Percentiles rank a stretch among this genome's conserved stretches.
Evolutionary conservation across 2,113 vertebrate species (phyloP).

Genomic region (Menura novaehollandiae): DNA sequence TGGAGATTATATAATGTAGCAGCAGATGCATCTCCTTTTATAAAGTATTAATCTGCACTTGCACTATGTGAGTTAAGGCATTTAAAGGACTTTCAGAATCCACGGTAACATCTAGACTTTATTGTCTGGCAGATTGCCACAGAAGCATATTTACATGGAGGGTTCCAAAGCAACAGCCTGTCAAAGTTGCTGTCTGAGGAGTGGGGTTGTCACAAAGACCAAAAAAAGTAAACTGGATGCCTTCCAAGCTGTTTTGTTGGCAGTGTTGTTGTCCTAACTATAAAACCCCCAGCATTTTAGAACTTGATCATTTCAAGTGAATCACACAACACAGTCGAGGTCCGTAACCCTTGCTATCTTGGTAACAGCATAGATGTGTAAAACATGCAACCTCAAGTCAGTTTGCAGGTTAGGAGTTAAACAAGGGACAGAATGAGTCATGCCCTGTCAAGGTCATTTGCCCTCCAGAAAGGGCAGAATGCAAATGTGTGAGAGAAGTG

Average conservation of each 20-base stretch:
- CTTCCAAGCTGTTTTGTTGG: neutral
- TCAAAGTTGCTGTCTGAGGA: neutral
- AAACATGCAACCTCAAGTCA: neutral
- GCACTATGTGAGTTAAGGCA: neutral
- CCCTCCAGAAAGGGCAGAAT: neutral
- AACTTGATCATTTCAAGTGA: neutral
- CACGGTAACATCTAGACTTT: neutral
- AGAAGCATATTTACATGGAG: neutral
- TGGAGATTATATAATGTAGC: constrained; percentile 39
- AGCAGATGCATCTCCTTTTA: neutral
- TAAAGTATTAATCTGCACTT: neutral
- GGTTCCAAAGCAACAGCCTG: neutral
- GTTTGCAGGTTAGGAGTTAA: neutral
- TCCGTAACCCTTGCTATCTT: neutral
- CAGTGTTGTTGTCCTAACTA: neutral
- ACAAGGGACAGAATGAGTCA: constrained; percentile 10
- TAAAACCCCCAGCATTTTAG: neutral
- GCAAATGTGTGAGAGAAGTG: neutral
- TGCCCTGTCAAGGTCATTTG: constrained; percentile 48
- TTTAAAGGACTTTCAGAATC: neutral
- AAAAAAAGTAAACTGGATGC: neutral
- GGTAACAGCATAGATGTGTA: neutral
- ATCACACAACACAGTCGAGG: neutral
- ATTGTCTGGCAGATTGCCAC: neutral
- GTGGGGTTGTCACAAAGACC: neutral